A percentile compares a stretch with the other conserved stretches of the same genome.
Conservation (phyloP, 1,140 invertebrate genomes). For the Pachyrhynchus sulphureomaculatus region DNA sequence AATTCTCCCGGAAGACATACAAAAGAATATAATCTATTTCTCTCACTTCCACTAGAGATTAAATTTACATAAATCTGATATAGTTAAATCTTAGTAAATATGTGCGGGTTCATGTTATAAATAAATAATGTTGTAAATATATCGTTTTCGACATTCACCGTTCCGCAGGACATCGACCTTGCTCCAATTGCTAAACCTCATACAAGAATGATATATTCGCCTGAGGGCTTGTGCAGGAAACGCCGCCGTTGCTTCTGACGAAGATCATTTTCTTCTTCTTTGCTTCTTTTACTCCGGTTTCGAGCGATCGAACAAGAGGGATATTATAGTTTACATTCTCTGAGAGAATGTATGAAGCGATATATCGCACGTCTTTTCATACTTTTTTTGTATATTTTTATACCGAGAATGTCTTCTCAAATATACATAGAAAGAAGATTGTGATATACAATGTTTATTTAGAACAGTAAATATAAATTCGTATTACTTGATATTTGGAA, state of each 20-base stretch:
- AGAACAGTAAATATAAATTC: no score
- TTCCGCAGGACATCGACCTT: not conserved
- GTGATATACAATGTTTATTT: no score
- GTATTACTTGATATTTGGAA: no score
- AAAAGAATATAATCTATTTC: no score
- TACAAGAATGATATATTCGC: conserved; percentile 1
- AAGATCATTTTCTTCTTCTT: not conserved
- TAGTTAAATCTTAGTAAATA: no score
- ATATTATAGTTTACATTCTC: not conserved
- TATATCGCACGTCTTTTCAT: not conserved
- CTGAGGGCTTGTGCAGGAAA: not conserved
- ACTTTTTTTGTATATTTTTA: not conserved
- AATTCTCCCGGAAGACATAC: no score
- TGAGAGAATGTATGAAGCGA: not conserved
- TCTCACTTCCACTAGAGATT: no score
- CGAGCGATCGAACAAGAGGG: not conserved
- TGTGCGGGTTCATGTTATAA: no score
- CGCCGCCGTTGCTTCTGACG: not conserved
- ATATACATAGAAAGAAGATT: no score
- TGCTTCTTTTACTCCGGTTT: conserved; percentile 2
- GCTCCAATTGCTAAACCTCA: conserved; percentile 1
- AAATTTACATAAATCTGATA: no score
- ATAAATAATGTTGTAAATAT: no score
- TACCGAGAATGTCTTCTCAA: no score
- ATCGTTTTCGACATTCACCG: not conserved